Evolutionary conservation across 1,140 invertebrate genomes (phyloP), one percentile per base, ranked within the genome.

Genomic region (Aphidius gifuensis): DNA sequence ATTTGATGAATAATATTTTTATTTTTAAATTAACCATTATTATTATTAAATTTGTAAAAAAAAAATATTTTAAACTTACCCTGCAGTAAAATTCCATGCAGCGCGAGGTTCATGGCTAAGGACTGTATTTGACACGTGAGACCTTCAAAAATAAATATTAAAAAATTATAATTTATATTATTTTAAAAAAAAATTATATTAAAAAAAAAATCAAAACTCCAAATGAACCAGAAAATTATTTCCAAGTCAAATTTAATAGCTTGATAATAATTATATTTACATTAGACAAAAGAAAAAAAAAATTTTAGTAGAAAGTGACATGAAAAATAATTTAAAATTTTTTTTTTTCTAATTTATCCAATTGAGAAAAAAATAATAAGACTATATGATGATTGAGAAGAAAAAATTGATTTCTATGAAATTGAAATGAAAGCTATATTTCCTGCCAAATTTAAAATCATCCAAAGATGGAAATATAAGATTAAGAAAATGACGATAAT

Each of bases 71-170:
- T 43, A 38, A 46, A 67, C 74, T 71, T 72, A 81, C 79, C 77
- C 69, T 80, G 79, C 67, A 81, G 71, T 69, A 81, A 73, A 72
- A 81, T 73, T 80, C 76, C 78, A 79, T 80, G 78, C 77, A 80
- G 75, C 77, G 74, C 78, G 76, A 81, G 78, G 79, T 81, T 81
- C 79, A 81, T 81, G 77, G 76, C 76, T 80, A 79, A 69, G 61
- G 67, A 50, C 60, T 63, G 69, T 73, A 65, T 61, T 71, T 51
- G 67, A 68, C 62, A 70, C 65, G 65, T 68, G 70, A 69, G 64
- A 69, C 67, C 77, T 80, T 65, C 53, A 78, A 62, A 64, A 62
- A 59, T 44, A 57, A 43, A 55, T 46, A 43, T 54, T 55, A 45
- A 60, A 42, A 63, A 53, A 61, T 64, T 9, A 66, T 32, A 9